Percentiles rank a stretch among this genome's conserved stretches.
Conservation (phyloP, 2,113 vertebrate species). For the Chaetodon trifascialis region DNA sequence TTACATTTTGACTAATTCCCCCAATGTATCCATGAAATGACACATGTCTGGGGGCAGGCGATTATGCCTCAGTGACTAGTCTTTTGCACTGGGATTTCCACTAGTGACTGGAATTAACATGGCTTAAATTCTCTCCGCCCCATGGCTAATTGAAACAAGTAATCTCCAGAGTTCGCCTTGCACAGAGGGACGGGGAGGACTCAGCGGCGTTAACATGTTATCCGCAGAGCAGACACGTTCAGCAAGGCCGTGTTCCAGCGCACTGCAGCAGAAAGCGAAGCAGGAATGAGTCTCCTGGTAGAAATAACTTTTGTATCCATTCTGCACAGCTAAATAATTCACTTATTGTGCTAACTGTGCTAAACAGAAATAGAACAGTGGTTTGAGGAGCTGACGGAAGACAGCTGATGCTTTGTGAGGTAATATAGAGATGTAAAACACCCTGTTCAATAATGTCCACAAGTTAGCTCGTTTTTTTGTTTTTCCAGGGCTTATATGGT, state of each 20-base stretch:
- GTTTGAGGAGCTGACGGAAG: slow-evolving; percentile 61
- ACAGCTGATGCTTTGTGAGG: slow-evolving; percentile 33
- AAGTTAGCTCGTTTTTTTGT: slow-evolving; percentile 27
- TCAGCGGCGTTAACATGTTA: slow-evolving; percentile 52
- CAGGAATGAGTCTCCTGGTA: slow-evolving; percentile 50
- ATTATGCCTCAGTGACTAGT: slow-evolving; percentile 72
- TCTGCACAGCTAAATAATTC: slow-evolving; percentile 67
- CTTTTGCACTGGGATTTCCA: slow-evolving; percentile 70
- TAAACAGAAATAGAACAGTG: slow-evolving; percentile 49
- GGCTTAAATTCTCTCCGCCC: slow-evolving; percentile 76
- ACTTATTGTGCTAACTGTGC: slow-evolving; percentile 54
- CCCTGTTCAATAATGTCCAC: slow-evolving; percentile 55
- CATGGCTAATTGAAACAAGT: slow-evolving; percentile 82
- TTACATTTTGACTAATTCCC: slow-evolving; percentile 65
- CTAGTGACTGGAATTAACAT: slow-evolving; percentile 80
- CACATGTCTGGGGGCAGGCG: slow-evolving; percentile 72
- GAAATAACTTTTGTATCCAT: slow-evolving; percentile 53
- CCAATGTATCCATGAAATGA: slow-evolving; percentile 74
- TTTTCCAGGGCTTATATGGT: slow-evolving; percentile 27
- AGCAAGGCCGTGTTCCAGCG: slow-evolving; percentile 19
- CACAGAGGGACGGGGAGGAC: slow-evolving; percentile 47
- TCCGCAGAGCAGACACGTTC: slow-evolving; percentile 61
- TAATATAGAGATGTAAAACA: slow-evolving; percentile 57
- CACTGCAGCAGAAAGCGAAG: slow-evolving; percentile 44
- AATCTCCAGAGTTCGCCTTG: slow-evolving; percentile 73